Evolutionary conservation across 2,113 vertebrate genomes (phyloP), one percentile per base, ranked within the genome.

Genomic region (Alouatta palliata): DNA sequence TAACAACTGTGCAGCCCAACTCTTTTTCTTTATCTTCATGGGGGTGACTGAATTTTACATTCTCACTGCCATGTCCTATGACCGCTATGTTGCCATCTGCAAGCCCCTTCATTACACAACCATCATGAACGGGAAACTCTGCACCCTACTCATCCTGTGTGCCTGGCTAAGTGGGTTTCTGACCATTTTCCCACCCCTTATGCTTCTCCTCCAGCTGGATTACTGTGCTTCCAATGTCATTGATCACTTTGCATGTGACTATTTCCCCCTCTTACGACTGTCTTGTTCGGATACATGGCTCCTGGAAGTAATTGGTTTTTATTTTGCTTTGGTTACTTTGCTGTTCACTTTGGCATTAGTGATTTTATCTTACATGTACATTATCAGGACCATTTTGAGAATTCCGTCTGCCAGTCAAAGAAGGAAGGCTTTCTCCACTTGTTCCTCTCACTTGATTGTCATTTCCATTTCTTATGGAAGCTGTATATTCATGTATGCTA

Each of bases 21-120:
- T 98, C 5, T 98, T 98, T 68, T 97, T 98, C 90, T 97, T 97
- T 56, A 98, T 98, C 82, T 98, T 98, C 86, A 91, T 98, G 95
- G 97, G 97, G 0, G 97, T 97, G 77, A 92, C 96, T 30, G 98
- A 98, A 37, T 98, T 98, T 94, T 98, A 96, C 68, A 86, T 98
- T 77, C 89, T 98, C 6, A 98, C 98, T 0, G 91, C 97, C 52
- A 98, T 98, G 98, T 98, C 98, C 17, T 98, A 98, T 21, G 97
- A 98, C 47, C 84, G 91, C 8, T 98, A 97, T 4, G 95, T 97
- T 47, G 97, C 98, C 35, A 98, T 98, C 73, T 98, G 97, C 94
- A 97, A 95, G 27, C 96, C 97, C 19, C 91, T 98, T 20, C 96
- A 93, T 64, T 97, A 97, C 12, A 77, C 86, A 1, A n/a, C 52